Conservation (phyloP, 2,113 vertebrate species). For the Barnardius zonarius region DNA sequence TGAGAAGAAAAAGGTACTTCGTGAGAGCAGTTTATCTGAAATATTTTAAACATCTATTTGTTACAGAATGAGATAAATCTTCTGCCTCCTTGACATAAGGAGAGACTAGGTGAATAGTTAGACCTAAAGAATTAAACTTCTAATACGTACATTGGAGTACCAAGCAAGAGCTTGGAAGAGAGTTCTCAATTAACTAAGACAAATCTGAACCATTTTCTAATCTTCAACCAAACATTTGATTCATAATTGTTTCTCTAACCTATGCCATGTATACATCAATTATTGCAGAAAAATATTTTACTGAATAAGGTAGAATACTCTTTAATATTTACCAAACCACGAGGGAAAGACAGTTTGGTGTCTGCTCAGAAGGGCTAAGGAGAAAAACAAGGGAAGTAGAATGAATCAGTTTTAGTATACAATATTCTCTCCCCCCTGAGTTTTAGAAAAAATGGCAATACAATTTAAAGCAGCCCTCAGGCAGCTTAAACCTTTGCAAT, state of each 20-base stretch:
- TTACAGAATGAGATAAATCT: background rate
- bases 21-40: background rate
- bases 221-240: background rate
- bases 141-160: background rate
- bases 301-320: background rate
- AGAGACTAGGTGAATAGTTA: background rate
- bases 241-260: background rate
- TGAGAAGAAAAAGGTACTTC: background rate
- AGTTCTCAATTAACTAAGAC: background rate
- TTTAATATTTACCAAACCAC: background rate
- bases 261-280: background rate
- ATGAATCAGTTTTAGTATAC: background rate
- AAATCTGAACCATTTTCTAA: background rate
- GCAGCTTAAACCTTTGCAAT: constrained; percentile 16
- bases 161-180: background rate
- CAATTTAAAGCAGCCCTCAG: background rate
- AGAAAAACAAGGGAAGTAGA: background rate
- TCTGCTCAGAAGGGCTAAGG: background rate
- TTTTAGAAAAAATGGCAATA: background rate
- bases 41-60: background rate
- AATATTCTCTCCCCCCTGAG: background rate
- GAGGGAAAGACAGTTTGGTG: background rate
- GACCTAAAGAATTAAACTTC: constrained; percentile 42
- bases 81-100: background rate
- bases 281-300: background rate